Evolutionary conservation across 2,113 vertebrate genomes (phyloP).

Genomic region (Anarrhichthys ocellatus): DNA sequence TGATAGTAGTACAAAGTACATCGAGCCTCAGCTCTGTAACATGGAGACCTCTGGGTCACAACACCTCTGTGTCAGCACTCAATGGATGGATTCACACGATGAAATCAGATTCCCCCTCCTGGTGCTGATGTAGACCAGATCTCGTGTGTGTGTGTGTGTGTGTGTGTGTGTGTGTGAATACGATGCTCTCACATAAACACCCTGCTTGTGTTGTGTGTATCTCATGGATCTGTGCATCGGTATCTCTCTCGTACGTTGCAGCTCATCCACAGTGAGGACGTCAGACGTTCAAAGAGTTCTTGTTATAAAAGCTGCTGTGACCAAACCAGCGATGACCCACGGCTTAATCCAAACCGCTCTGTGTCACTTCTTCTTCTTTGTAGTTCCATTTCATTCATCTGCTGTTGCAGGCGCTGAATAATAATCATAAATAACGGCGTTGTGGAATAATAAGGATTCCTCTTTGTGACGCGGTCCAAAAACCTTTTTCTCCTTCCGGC

Average conservation of each 20-base stretch:
- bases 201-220: no score
- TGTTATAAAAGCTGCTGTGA: conserved; percentile 13
- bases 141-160: conserved; percentile 2
- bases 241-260: no score
- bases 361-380: conserved; percentile 19
- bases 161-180: conserved; percentile 9
- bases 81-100: conserved; percentile 12
- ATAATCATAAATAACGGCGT: conserved; percentile 13
- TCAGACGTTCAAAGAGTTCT: conserved; percentile 3
- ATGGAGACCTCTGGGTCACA: not conserved
- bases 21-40: not conserved
- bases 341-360: conserved; percentile 11
- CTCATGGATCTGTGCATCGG: no score
- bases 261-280: no score
- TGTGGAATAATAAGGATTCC: conserved; percentile 33
- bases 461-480: conserved; percentile 32
- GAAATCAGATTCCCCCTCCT: not conserved
- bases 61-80: not conserved
- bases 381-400: conserved; percentile 26
- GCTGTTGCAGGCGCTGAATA: not conserved
- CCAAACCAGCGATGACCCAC: conserved; percentile 15
- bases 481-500: conserved; percentile 9
- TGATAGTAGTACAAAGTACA: no score
- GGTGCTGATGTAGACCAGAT: no score
- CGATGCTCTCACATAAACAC: no score